Evolutionary conservation across 2,888 invertebrate species (phyloP), one percentile per base, ranked within the genome.

Genomic region (Hypsopygia costalis): DNA sequence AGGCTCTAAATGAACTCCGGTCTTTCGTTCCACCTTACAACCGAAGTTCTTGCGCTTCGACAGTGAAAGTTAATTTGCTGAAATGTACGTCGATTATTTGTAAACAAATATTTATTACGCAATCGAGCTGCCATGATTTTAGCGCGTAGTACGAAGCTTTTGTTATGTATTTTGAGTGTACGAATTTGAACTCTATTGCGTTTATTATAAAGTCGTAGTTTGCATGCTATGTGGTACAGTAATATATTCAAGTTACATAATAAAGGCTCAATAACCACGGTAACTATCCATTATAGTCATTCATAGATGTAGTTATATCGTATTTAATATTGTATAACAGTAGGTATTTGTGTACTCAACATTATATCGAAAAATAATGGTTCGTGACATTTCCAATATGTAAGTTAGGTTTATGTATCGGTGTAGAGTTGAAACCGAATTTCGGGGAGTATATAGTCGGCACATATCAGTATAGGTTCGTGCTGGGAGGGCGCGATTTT

Each of bases 351-450:
- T 81, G 74, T 81, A 83, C 72, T 83, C 81, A 72, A 69, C 63
- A 54, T 70, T 16, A 60, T 77, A 74, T 73, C 69, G 70, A 78
- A 65, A 62, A 69, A 65, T 72, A 73, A 82, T 77, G 83, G 83
- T 85, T 85, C 82, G 86, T 86, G 85, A 86, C 81, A 81, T 79
- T 86, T 87, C 85, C 83, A 85, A 68, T 75, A 47, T 63, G 68
- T 73, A 66, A 67, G 66, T 62, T 76, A 78, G 67, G 57, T 58
- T 16, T 65, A 54, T 58, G 41, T 46, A 44, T 44, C 41, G 40
- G 48, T 55, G 50, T 52, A 51, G 49, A 44, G 44, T 47, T 8
- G 21, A 51, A 55, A 61, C 57, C 63, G 62, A 68, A 62, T 65
- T 64, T 56, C 49, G 57, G 47, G 22, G 34, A 25, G n/a, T 25